Base-by-base conservation (phyloP, 2,888 invertebrate species). In the Leptinotarsa tumamoca region DNA sequence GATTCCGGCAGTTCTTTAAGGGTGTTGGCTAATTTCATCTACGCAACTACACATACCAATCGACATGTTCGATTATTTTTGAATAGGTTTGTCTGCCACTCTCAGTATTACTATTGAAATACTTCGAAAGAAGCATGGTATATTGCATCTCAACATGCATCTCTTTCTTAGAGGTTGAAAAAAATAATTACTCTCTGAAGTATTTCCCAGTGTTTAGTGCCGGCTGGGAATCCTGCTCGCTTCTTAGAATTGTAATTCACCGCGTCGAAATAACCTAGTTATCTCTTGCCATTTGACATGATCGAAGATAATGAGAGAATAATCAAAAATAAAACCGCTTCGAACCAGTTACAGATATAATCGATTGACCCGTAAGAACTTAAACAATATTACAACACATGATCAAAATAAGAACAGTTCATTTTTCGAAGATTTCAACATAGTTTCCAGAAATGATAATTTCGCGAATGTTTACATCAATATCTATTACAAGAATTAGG, bases 161-260 rank as follows among this genome's bases (percentile, higher is more conserved):
- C 2, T 43, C 43, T 43, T 43, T 10, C 10, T 3, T 43, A 43
- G 43, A 43, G 10, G 10, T 43, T 43, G 2, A 43, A 43, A 43
- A 21, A 43, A 43, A 43, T 10, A 43, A 43, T 43, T 43, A 10
- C 43, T 43, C 43, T 43, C 43, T 43, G 43, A 43, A 52, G 56
- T 56, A 56, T 21, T 58, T 58, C 23, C 21, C 58, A 18, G 21
- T 23, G 58, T 58, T 23, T 5, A 18, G 58, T 15, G 27, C 21
- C 17, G 33, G 63, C 5, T 18, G 63, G 63, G 63, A 63, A 33
- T 63, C 63, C 63, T 63, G 17, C 23, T 58, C 21, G 63, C 10
- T 63, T 63, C n/a, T 63, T 2, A 63, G n/a, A 63, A 63, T 33
- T 63, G 63, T 63, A 63, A 63, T 63, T 43, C 13, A 63, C 63